Evolutionary conservation across 2,888 invertebrate species (phyloP), one percentile per base, ranked within the genome.

Genomic region (Epirrhoe tristata): DNA sequence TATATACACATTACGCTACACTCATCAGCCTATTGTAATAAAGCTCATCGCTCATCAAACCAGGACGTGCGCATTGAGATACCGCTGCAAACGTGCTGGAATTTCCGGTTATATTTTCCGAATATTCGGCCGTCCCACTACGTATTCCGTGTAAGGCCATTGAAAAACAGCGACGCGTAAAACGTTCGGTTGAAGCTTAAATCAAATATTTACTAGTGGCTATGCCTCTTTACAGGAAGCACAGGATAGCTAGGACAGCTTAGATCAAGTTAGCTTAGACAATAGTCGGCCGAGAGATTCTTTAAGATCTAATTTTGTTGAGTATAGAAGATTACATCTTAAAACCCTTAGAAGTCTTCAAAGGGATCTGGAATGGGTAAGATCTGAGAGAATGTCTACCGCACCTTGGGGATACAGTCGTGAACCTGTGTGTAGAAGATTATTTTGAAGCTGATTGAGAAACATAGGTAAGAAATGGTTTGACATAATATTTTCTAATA

Each of bases 121-220:
- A 36, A 52, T 52, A 59, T 59, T 60, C 58, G 43, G 53, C 14
- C 32, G 7, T 7, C 48, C 36, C 36, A 57, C 54, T 53, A 58
- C 64, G 57, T 58, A 68, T 58, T 64, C 64, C 16, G 53, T 67
- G 51, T 59, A 58, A 50, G 43, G 61, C 69, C 67, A 77, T 78
- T 79, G 71, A 78, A 80, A 81, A 78, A 77, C 74, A 77, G 48
- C 63, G 68, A 63, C 59, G 66, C 74, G 73, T 71, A 67, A 75
- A 70, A 71, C 67, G 73, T 54, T 55, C 56, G 67, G 66, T 69
- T 74, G 73, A 60, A 78, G 75, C 43, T 69, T 66, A 74, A 78
- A 78, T 81, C 77, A 78, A 80, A 79, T 79, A 81, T 79, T 78
- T 74, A 77, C 77, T 60, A 66, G 54, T 65, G 43, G 68, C 64